These are phyloP conservation scores for Hirtodrosophila histrioides DNA, from an alignment of 2,888 invertebrate genomes.

Conservation along the genomic window DNA sequence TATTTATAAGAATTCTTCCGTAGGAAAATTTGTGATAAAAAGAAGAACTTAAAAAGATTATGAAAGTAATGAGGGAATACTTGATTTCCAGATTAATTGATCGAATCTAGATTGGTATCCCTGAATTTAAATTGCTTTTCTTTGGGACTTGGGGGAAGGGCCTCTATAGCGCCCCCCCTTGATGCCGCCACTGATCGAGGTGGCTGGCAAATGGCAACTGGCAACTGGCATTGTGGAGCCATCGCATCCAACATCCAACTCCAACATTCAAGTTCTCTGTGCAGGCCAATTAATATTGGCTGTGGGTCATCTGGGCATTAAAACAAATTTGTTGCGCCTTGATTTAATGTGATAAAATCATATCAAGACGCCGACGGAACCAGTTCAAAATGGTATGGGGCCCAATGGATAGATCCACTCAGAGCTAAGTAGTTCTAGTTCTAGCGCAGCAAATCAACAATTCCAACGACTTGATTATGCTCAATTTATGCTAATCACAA, in stretches of 20 bases:
- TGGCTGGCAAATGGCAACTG: conserved; percentile 19
- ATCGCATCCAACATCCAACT: not conserved
- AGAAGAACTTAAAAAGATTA: no score
- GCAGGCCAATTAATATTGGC: conserved; percentile 19
- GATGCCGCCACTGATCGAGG: not conserved
- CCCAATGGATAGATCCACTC: not conserved
- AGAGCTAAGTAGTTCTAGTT: conserved; percentile 42
- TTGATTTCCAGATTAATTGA: no score
- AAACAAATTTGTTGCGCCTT: conserved; percentile 36
- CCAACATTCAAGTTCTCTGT: conserved; percentile 4
- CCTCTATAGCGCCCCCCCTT: no score
- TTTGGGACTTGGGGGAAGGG: no score
- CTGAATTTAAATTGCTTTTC: no score
- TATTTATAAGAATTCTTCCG: no score
- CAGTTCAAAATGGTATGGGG: conserved; percentile 19
- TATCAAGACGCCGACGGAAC: conserved; percentile 33
- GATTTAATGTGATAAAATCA: conserved; percentile 48
- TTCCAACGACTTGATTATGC: conserved; percentile 56
- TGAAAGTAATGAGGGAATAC: no score
- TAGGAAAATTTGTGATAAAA: no score
- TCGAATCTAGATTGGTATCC: no score
- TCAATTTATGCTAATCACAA: conserved; percentile 47
- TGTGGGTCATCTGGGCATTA: conserved; percentile 42
- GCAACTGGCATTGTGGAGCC: conserved; percentile 1
- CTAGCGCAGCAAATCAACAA: conserved; percentile 44